Evolutionary conservation across 2,888 invertebrate genomes (phyloP).

Genomic region (Piscicola geometra): DNA sequence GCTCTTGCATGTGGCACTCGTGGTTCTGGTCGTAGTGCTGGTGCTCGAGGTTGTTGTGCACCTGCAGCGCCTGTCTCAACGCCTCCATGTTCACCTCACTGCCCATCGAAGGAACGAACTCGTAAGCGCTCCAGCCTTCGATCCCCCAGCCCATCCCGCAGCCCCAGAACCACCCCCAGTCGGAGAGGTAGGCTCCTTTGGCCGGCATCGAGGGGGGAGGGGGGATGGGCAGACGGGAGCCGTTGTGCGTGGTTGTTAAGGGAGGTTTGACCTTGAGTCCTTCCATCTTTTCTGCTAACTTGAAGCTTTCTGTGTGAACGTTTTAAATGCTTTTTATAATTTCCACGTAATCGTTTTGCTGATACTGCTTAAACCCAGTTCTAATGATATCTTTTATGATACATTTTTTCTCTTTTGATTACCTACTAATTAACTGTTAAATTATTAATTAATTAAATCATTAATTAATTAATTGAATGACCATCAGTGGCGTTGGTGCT

Average conservation of each 20-base stretch:
- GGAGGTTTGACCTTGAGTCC: neutral
- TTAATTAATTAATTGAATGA: no score
- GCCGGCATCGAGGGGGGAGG: neutral
- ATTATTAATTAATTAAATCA: no score
- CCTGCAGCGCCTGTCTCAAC: neutral
- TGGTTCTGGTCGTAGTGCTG: constrained; percentile 3
- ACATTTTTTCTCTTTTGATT: no score
- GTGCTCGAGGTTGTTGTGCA: neutral
- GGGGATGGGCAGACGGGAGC: neutral
- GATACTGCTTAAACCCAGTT: no score
- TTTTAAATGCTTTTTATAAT: no score
- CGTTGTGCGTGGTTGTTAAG: constrained; percentile 4
- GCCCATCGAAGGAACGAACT: constrained; percentile 14
- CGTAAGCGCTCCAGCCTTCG: constrained; percentile 29
- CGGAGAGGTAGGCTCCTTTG: neutral
- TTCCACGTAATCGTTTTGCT: no score
- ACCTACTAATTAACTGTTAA: no score
- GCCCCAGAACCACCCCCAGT: constrained; percentile 40
- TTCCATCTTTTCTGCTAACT: neutral
- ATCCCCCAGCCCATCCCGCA: constrained; percentile 39
- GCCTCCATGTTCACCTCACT: constrained; percentile 1
- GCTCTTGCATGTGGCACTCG: constrained; percentile 25
- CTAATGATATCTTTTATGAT: no score
- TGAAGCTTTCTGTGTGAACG: no score
- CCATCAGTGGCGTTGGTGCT: neutral